A percentile compares a stretch with the other conserved stretches of the same genome.
phyloP scores from a whole-genome alignment of 2,113 vertebrate genomes.

The Eretmodus cyanostictus region DNA sequence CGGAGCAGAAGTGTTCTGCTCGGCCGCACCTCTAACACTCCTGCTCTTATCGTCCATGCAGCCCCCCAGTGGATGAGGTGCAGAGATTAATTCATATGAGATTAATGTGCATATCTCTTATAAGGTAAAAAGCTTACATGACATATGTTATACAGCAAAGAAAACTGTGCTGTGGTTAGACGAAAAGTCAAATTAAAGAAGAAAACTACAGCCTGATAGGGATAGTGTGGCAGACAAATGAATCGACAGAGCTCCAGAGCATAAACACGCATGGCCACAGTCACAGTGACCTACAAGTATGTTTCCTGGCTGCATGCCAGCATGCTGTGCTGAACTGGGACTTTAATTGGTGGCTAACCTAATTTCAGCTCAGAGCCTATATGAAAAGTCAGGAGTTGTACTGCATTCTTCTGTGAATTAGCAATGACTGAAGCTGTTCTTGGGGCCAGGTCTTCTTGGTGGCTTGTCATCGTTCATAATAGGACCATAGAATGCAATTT shows the following conservation, averaged over 20 bases:
- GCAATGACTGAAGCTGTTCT: background rate
- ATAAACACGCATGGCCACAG: background rate
- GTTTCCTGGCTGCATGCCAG: background rate
- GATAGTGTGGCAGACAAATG: background rate
- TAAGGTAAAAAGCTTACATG: background rate
- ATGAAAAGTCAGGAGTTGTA: background rate
- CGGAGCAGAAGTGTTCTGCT: background rate
- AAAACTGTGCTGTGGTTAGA: background rate
- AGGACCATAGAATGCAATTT: constrained; percentile 5
- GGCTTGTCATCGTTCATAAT: constrained; percentile 33
- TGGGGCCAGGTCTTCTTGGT: background rate
- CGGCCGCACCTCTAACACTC: background rate
- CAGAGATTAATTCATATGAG: background rate
- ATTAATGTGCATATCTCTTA: background rate
- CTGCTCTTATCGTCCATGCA: background rate
- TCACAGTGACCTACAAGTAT: background rate
- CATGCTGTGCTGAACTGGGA: constrained; percentile 10
- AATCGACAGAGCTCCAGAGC: background rate
- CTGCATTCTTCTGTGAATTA: background rate
- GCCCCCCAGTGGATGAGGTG: background rate
- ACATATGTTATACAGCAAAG: background rate
- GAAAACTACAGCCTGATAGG: background rate
- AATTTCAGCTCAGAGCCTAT: constrained; percentile 11
- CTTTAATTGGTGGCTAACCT: constrained; percentile 19
- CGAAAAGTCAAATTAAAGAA: background rate